These are phyloP conservation scores for Cerastis leucographa DNA, from an alignment of 2,888 invertebrate species.

Conservation along the genomic window DNA sequence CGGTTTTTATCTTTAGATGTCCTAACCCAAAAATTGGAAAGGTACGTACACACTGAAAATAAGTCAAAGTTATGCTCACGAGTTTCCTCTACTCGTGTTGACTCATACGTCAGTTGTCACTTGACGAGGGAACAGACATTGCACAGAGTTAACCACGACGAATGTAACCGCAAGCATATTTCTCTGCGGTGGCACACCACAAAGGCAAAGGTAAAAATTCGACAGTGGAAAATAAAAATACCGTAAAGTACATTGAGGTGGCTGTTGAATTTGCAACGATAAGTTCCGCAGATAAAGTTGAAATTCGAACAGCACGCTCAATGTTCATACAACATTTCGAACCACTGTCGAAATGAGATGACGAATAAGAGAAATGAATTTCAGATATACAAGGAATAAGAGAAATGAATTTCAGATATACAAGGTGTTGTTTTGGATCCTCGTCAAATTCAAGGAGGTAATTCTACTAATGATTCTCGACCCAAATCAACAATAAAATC, in stretches of 20 bases:
- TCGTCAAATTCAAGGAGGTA: no score
- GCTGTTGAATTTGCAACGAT: not conserved
- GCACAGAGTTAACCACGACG: not conserved
- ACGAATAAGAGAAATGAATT: not conserved
- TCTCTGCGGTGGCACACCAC: conserved; percentile 8
- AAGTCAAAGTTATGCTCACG: not conserved
- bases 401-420: no score
- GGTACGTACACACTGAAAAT: not conserved
- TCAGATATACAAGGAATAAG: no score
- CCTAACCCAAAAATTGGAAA: not conserved
- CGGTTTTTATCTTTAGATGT: no score
- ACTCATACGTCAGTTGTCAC: not conserved
- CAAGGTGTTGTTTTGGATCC: no score
- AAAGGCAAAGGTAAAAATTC: not conserved
- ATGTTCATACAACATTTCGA: not conserved
- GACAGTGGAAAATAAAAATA: not conserved
- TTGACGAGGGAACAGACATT: not conserved
- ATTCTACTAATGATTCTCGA: no score
- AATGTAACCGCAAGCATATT: conserved; percentile 5
- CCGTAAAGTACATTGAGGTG: not conserved
- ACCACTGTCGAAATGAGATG: not conserved
- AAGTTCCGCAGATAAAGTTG: not conserved
- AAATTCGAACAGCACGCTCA: not conserved
- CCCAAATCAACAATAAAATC: no score
- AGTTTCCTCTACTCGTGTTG: not conserved